Conservation (phyloP, 2,113 vertebrate genomes). For the Nettapus auritus region DNA sequence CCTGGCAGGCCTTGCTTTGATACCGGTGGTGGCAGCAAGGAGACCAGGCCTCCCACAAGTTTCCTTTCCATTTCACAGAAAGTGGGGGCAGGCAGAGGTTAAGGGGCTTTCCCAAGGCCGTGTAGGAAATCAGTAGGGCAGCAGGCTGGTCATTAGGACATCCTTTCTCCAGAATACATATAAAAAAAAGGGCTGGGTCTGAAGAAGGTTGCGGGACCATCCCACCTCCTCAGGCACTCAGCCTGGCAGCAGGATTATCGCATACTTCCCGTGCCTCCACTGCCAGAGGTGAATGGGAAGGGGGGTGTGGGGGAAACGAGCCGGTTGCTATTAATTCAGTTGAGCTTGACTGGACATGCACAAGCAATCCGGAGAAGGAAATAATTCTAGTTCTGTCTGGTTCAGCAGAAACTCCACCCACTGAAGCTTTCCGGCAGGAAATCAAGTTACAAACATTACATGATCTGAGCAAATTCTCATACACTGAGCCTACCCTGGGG, state of each 20-base stretch:
- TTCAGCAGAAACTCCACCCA: slow-evolving; percentile 67
- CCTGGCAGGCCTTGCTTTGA: background rate
- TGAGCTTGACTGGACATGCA: slow-evolving; percentile 69
- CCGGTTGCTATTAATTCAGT: slow-evolving; percentile 30
- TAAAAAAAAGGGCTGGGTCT: background rate
- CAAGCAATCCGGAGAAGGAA: slow-evolving; percentile 66
- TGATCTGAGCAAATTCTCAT: slow-evolving; percentile 71
- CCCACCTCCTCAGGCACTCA: background rate
- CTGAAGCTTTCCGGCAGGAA: slow-evolving; percentile 71
- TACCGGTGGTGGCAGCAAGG: background rate
- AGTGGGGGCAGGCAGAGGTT: background rate
- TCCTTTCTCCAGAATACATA: slow-evolving; percentile 18
- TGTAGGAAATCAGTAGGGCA: slow-evolving; percentile 25
- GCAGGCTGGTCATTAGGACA: background rate
- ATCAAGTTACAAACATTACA: slow-evolving; percentile 69
- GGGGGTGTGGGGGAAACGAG: slow-evolving; percentile 52
- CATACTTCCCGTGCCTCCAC: background rate
- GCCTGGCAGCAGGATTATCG: background rate
- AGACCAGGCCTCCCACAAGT: background rate
- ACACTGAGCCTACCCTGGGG: slow-evolving; percentile 66
- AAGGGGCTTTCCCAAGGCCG: slow-evolving; percentile 8
- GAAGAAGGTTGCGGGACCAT: background rate
- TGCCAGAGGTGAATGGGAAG: slow-evolving; percentile 53
- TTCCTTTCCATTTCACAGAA: background rate
- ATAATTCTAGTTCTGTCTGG: slow-evolving; percentile 62